phyloP scores from a whole-genome alignment of 2,888 invertebrate genomes.

The Agrenia bidenticulata region DNA sequence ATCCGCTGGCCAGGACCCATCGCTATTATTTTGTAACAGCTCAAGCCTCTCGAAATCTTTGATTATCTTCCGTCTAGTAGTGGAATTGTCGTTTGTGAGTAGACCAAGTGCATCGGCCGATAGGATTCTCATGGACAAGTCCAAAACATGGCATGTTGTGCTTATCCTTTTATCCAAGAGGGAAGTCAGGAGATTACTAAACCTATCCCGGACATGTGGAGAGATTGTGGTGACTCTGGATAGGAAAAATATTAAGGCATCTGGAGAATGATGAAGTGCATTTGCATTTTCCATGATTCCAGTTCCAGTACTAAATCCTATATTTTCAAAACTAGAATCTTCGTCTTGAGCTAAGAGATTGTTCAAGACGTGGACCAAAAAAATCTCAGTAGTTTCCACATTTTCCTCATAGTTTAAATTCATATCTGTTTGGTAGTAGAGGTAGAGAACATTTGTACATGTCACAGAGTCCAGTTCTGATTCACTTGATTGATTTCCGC shows the following conservation, averaged over 20 bases:
- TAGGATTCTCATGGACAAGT: slow-evolving; percentile 42
- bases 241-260: slow-evolving; percentile 38
- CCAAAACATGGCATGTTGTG: slow-evolving; percentile 23
- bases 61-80: slow-evolving; percentile 11
- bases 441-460: slow-evolving; percentile 31
- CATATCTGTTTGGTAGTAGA: slow-evolving; percentile 33
- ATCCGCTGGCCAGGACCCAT: slow-evolving; percentile 43
- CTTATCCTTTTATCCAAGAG: slow-evolving; percentile 28
- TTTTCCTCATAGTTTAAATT: slow-evolving; percentile 15
- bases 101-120: slow-evolving; percentile 35
- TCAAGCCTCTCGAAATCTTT: slow-evolving; percentile 35
- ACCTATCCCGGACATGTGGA: not conserved
- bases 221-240: slow-evolving; percentile 28
- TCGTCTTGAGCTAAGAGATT: slow-evolving; percentile 20
- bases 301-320: not conserved
- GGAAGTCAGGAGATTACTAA: slow-evolving; percentile 10
- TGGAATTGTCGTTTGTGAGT: slow-evolving; percentile 8
- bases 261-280: slow-evolving; percentile 32
- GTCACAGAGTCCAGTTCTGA: slow-evolving; percentile 30
- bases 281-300: not conserved
- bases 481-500: not conserved
- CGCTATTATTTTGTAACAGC: slow-evolving; percentile 23
- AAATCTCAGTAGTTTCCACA: slow-evolving; percentile 11
- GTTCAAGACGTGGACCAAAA: slow-evolving; percentile 36
- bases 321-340: slow-evolving; percentile 6